Evolutionary conservation across 2,797 vertebrate species (phyloP), one percentile per base, ranked within the genome.

Genomic region (Toxotes lorentzi): DNA sequence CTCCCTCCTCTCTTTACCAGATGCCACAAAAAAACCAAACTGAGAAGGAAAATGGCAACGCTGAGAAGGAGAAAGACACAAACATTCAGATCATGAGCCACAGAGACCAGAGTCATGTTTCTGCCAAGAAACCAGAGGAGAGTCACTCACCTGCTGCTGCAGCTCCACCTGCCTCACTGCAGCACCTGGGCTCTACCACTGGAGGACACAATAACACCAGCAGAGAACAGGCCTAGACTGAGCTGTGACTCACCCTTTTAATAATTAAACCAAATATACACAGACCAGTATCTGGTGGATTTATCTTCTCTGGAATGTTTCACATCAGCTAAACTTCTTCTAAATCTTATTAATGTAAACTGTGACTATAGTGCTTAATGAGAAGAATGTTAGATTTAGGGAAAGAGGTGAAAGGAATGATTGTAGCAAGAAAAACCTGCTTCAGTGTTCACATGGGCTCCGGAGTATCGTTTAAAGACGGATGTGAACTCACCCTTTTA

Each of bases 201-300:
- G 62, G 82, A 66, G 67, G 75, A 43, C 56, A 4, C n/a, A n/a
- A 7, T 2, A 16, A 11, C 30, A 72, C 24, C 73, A 59, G 13
- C 41, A 6, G 8, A 34, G 21, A 27, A 1, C 10, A 1, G 16
- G 23, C 11, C 41, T 32, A 27, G 3, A 35, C 14, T 24, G n/a
- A 45, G 51, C 27, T 53, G 23, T 16, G 5, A 7, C 13, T 32
- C 16, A 34, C 7, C 14, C 4, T 0, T 32, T 2, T n/a, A 27
- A 27, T 1, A 73, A 63, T 64, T 32, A 79, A 82, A 21, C 0
- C 19, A 9, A 13, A 41, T 14, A 27, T 2, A 38, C 3, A 3
- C 8, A 35, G 1, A 19, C 4, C 40, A 5, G 11, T 1, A 30
- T 21, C 7, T 48, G 9, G 12, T 27, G 7, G 13, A 35, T 56